Base-by-base conservation (phyloP, 2,888 invertebrate species). In the Mayetiola destructor region DNA sequence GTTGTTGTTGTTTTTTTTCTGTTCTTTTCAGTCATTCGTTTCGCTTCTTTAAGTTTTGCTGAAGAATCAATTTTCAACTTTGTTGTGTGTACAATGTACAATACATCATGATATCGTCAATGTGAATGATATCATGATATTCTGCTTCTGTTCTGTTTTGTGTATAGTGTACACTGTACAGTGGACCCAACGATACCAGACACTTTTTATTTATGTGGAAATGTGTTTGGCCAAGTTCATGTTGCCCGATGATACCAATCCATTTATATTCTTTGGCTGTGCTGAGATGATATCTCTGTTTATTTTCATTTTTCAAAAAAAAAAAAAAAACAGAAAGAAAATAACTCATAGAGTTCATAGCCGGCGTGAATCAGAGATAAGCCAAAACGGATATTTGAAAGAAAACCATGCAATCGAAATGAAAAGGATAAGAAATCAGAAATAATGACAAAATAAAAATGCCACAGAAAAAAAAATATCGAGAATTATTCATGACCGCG, bases 31-130 rank as follows among this genome's bases (percentile, higher is more conserved):
- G n/a, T n/a, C n/a, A n/a, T n/a, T n/a, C n/a, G n/a, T n/a, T n/a
- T n/a, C n/a, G n/a, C n/a, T n/a, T n/a, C n/a, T n/a, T n/a, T n/a
- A 48, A 27, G 23, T 48, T 48, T 16, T 48, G 48, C 48, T 48
- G 48, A 48, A 48, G 48, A 48, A 27, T 48, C 48, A 48, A 48
- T 48, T 48, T 48, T 48, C 48, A 48, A 48, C 48, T 27, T 16
- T 48, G 6, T 12, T 23, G 48, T 27, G 27, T n/a, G n/a, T n/a
- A n/a, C n/a, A n/a, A n/a, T n/a, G n/a, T n/a, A n/a, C n/a, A n/a
- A 48, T 48, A 48, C 48, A 48, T 48, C 48, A 48, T 48, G 48
- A 48, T 48, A 48, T 48, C 48, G 16, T 8, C n/a, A 23, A 48
- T 27, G 14, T 9, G 27, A 48, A 48, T 9, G 29, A n/a, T 48